Evolutionary conservation across 2,888 invertebrate species (phyloP), one percentile per base, ranked within the genome.

Genomic region (Mythimna impura): DNA sequence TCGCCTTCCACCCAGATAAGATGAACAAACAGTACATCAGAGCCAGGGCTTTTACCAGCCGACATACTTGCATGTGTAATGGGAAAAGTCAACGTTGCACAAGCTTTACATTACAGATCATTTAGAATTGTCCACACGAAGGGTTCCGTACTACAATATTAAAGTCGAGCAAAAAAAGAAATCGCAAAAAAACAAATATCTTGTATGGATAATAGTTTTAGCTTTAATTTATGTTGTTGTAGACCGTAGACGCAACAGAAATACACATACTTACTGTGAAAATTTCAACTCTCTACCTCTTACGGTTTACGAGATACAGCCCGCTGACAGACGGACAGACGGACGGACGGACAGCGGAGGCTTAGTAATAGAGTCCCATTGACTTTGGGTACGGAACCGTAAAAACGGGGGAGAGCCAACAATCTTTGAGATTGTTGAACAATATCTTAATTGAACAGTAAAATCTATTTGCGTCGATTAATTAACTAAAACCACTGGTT

Each of bases 1-100:
- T 82, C 81, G 82, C 75, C 81, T 77, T 77, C 82, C 68, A 84
- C 78, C 78, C 72, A 82, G 90, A 90, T 90, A 89, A 89, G 87
- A 87, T 82, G 61, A 65, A 86, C 88, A 88, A 89, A 91, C 83
- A 89, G 71, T 74, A 79, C 82, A 83, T 86, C 76, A 83, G 71
- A 73, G 71, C 78, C 78, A 80, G 82, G 73, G 87, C 87, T 89
- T 90, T 89, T 80, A 88, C 86, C 82, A 78, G 76, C 83, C 89
- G 86, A 78, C 85, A 74, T 82, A 80, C 84, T 81, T 78, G 80
- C 82, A 82, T 81, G 76, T 74, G 78, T 83, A 86, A 87, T 82
- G 83, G 69, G 72, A 81, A 87, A 77, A 86, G 85, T 85, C 81
- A 85, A 89, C 82, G 80, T 88, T 87, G 82, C 84, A 76, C 82